Evolutionary conservation across 2,888 invertebrate genomes (phyloP), one percentile per base, ranked within the genome.

Genomic region (Apodemia hepburni): DNA sequence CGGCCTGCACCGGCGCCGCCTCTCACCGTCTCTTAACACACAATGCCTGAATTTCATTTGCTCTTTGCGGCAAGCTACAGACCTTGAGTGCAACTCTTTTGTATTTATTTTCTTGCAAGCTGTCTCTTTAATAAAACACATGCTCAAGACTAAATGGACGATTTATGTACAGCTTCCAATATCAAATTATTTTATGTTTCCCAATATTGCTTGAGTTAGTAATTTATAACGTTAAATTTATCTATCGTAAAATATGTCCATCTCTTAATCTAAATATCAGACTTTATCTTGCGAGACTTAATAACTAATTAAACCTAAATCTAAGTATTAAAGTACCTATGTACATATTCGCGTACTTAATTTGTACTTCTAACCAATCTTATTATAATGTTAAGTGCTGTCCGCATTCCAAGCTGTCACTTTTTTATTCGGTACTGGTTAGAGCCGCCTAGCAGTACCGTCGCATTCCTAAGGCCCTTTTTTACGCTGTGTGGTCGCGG

Each of bases 401-500:
- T 80, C 82, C 82, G 80, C 87, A 89, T 90, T 89, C 88, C 85
- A 77, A 75, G 68, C 74, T 72, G 76, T 77, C 79, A 79, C 79
- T 82, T 85, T 79, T 85, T 88, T 85, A 84, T 86, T 87, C 83
- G 81, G 81, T 83, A 78, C 71, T 70, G 72, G 68, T 84, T 85
- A 86, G 85, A 81, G 81, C 85, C 86, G 86, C 84, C 87, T 86
- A 82, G 82, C 87, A 84, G 87, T 88, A 87, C 86, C 80, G 87
- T 86, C 89, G 87, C 90, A 90, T 90, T 91, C 90, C 90, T 78
- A 70, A 85, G 82, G 83, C 89, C 82, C 84, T 87, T 90, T 90
- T 89, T 91, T 91, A 90, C 88, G 85, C 77, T 88, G 88, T 87
- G 89, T 88, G 88, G 88, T 87, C 90, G 90, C 87, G 87, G 89